phyloP scores from a whole-genome alignment of 2,113 vertebrate species.

The Caloenas nicobarica region DNA sequence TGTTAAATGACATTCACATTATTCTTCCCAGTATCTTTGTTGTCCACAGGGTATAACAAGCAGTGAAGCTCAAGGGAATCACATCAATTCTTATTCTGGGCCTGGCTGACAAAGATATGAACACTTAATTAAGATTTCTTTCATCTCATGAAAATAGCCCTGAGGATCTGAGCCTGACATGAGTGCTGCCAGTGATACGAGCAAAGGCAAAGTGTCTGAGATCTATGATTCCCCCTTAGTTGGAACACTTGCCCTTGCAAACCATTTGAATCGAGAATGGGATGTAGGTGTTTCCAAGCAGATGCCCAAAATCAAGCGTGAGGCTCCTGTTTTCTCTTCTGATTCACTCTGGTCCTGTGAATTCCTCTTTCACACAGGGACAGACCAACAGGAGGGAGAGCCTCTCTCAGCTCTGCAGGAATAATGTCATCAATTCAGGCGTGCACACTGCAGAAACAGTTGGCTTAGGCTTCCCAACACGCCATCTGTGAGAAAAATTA shows the following conservation, averaged over 20 bases:
- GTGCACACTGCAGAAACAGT: background rate
- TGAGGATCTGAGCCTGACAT: background rate
- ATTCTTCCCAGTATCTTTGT: slow-evolving; percentile 25
- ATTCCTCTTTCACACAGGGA: background rate
- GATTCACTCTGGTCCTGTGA: background rate
- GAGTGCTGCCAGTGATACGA: background rate
- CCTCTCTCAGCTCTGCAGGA: background rate
- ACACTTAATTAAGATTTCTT: slow-evolving; percentile 52
- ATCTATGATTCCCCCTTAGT: background rate
- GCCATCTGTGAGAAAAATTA: background rate
- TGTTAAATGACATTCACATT: slow-evolving; percentile 39
- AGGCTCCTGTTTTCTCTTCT: background rate
- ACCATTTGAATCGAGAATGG: background rate
- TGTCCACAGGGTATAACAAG: slow-evolving; percentile 15
- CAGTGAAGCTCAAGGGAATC: slow-evolving; percentile 5
- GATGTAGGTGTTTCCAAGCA: background rate
- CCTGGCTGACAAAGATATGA: slow-evolving; percentile 50
- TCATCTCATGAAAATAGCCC: slow-evolving; percentile 7
- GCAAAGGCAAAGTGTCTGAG: background rate
- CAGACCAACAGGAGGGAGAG: background rate
- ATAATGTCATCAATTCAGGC: background rate
- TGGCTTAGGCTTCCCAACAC: background rate
- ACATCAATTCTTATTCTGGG: slow-evolving; percentile 17
- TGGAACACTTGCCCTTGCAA: background rate
- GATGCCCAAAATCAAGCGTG: background rate